Conservation (phyloP, 1,140 invertebrate species). For the Drosophila bipectinata region DNA sequence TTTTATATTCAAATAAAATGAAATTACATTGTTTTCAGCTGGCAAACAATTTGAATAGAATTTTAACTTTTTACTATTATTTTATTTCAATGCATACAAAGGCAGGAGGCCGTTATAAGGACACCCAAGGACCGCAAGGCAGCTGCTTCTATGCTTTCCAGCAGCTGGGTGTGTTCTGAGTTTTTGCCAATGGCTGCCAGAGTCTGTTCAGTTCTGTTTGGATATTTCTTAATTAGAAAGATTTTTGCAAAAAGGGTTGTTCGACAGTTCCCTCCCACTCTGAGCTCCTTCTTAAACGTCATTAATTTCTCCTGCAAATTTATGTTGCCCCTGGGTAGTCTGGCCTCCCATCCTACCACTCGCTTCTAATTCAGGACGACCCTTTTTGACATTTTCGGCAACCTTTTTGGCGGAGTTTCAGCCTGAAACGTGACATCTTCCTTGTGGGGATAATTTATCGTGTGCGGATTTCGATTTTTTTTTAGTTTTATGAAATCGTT, state of each 20-base stretch:
- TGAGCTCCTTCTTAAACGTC: conserved; percentile 64
- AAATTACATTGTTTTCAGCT: conserved; percentile 83
- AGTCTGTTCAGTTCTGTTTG: conserved; percentile 34
- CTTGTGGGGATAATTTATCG: conserved; percentile 69
- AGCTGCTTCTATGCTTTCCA: conserved; percentile 40
- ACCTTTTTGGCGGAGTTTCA: conserved; percentile 56
- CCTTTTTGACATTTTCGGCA: conserved; percentile 16
- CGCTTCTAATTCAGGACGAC: conserved; percentile 25
- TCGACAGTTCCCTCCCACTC: conserved; percentile 6
- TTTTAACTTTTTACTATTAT: conserved; percentile 84
- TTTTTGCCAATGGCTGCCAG: conserved; percentile 55
- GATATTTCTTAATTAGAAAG: conserved; percentile 82
- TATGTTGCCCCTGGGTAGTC: conserved; percentile 62
- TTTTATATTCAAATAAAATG: conserved; percentile 83
- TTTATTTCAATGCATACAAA: conserved; percentile 80
- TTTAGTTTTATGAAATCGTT: conserved; percentile 81
- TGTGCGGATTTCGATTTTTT: conserved; percentile 47
- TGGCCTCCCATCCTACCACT: conserved; percentile 8
- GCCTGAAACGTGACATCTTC: conserved; percentile 61
- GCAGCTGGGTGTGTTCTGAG: conserved; percentile 2
- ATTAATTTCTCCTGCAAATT: conserved; percentile 76
- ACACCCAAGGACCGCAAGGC: conserved; percentile 53
- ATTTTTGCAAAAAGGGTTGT: conserved; percentile 71
- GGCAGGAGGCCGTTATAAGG: conserved; percentile 39
- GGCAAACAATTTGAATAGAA: conserved; percentile 83